A percentile compares a stretch with the other conserved stretches of the same genome.
Evolutionary conservation across 1,140 invertebrate genomes (phyloP).

Genomic region (Heliconius hewitsoni): DNA sequence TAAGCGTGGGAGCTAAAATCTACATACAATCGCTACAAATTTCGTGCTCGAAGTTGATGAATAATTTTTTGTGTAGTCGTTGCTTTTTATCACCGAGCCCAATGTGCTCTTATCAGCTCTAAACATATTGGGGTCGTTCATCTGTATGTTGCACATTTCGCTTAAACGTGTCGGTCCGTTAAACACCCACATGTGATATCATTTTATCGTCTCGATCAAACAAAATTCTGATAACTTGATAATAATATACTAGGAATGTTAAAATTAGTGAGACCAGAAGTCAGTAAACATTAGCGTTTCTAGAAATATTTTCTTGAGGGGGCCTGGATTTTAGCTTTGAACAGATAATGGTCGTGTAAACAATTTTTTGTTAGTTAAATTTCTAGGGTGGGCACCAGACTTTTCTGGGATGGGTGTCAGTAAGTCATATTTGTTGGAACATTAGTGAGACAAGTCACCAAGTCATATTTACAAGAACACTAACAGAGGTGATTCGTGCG

Average conservation of each 20-base stretch:
- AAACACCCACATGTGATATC: background rate
- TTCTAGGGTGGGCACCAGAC: too few relatives aligned
- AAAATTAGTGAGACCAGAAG: background rate
- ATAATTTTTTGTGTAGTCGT: slow-evolving; percentile 20
- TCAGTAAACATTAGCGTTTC: too few relatives aligned
- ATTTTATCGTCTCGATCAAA: background rate
- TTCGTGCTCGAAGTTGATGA: background rate
- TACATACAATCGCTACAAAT: slow-evolving; percentile 47
- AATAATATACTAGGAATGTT: background rate
- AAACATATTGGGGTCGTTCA: slow-evolving; percentile 20
- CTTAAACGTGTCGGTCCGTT: background rate
- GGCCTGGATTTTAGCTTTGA: too few relatives aligned
- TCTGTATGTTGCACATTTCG: slow-evolving; percentile 22
- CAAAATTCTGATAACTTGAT: background rate
- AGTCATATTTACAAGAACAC: background rate
- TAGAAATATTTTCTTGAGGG: too few relatives aligned
- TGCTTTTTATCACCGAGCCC: slow-evolving; percentile 18
- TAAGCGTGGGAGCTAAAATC: slow-evolving; percentile 55
- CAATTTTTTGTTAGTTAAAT: too few relatives aligned
- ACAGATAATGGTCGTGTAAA: too few relatives aligned
- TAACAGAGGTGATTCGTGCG: background rate
- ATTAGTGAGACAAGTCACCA: too few relatives aligned
- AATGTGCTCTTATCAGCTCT: slow-evolving; percentile 20
- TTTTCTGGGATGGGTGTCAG: too few relatives aligned
- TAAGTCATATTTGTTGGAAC: too few relatives aligned